Evolutionary conservation across 2,113 vertebrate species (phyloP).

Genomic region (Gobius niger): DNA sequence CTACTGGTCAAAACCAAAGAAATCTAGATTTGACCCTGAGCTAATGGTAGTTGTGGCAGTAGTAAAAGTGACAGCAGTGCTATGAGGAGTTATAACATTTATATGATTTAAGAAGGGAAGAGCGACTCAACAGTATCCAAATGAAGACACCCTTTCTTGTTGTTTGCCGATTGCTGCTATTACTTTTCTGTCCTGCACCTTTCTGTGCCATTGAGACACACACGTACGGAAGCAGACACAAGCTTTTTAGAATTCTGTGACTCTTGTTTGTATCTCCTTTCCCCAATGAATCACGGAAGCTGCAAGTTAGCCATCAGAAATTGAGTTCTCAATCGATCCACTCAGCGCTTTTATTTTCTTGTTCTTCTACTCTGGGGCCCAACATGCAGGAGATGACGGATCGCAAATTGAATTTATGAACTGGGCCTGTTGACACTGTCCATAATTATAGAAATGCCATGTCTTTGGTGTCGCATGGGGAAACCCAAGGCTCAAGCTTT

Average conservation of each 20-base stretch:
- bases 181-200: constrained; percentile 20
- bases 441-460: constrained; percentile 70
- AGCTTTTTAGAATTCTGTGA: constrained; percentile 32
- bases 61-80: too few species aligned
- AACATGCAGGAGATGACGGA: constrained; percentile 69
- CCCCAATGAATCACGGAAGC: constrained; percentile 43
- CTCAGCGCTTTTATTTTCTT: constrained; percentile 10
- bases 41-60: too few species aligned
- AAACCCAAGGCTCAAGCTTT: constrained; percentile 26
- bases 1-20: too few species aligned
- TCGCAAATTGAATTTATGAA: constrained; percentile 77
- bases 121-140: background rate
- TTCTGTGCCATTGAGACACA: constrained; percentile 23
- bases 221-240: constrained; percentile 1
- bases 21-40: too few species aligned
- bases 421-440: constrained; percentile 65
- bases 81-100: too few species aligned
- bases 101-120: too few species aligned
- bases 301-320: constrained; percentile 63
- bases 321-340: constrained; percentile 66
- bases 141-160: background rate
- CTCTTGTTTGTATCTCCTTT: constrained; percentile 31
- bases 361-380: constrained; percentile 37
- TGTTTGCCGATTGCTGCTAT: constrained; percentile 10
- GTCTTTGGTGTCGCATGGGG: constrained; percentile 55